phyloP scores from a whole-genome alignment of 2,113 vertebrate genomes.

The Taxidea taxus region DNA sequence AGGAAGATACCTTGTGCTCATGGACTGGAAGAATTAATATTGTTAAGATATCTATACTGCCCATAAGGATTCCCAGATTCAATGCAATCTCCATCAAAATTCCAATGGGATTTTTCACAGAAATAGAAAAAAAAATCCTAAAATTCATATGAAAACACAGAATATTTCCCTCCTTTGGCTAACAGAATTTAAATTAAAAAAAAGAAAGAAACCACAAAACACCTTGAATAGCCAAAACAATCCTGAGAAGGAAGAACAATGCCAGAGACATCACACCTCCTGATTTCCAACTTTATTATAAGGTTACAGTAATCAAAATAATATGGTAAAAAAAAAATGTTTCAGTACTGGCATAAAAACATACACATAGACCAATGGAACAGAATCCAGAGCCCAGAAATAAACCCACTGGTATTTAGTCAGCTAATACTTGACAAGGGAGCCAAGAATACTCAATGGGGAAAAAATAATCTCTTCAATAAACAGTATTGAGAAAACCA shows the following conservation, averaged over 20 bases:
- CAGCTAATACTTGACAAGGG: background rate
- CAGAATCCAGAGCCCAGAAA: background rate
- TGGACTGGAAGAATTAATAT: background rate
- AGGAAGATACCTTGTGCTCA: background rate
- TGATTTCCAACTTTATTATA: background rate
- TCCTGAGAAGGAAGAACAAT: background rate
- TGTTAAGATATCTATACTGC: background rate
- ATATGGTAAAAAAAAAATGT: background rate
- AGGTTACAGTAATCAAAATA: background rate
- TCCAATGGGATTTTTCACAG: background rate
- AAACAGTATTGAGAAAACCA: background rate
- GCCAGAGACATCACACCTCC: background rate
- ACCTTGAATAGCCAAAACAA: background rate
- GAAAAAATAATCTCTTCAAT: background rate
- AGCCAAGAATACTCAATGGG: background rate
- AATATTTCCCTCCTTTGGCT: background rate
- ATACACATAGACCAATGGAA: background rate
- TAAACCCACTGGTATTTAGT: background rate
- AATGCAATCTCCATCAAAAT: background rate
- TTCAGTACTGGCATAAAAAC: background rate
- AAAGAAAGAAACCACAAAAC: background rate
- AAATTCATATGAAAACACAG: background rate
- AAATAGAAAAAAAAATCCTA: background rate
- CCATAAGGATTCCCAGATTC: background rate
- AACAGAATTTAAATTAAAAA: background rate